These are phyloP conservation scores for Periphyllus acericola DNA, from an alignment of 2,888 invertebrate genomes.

Conservation along the genomic window DNA sequence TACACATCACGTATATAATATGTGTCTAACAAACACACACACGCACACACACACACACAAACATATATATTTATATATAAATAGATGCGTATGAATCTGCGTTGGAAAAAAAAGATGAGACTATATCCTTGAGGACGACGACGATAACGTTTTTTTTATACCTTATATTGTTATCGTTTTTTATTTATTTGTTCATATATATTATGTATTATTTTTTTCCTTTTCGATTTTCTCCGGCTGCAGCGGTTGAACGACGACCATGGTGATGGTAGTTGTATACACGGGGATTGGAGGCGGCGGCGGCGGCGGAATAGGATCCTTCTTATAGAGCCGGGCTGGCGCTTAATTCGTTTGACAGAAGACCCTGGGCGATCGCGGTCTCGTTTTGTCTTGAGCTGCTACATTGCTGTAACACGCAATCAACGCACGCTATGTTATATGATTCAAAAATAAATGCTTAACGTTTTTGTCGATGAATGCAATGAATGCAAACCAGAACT, in stretches of 20 bases:
- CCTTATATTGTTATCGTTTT: background rate
- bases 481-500: too few species aligned
- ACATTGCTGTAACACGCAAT: constrained; percentile 46
- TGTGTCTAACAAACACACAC: too few species aligned
- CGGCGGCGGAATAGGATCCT: background rate
- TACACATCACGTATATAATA: background rate
- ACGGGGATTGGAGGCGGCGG: background rate
- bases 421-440: background rate
- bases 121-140: background rate
- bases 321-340: constrained; percentile 48
- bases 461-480: too few species aligned
- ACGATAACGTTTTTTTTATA: background rate
- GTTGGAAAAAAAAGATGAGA: background rate
- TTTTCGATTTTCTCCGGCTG: background rate
- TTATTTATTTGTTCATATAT: background rate
- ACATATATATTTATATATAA: background rate
- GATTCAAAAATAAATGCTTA: too few species aligned
- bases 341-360: constrained; percentile 54
- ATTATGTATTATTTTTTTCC: background rate
- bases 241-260: background rate
- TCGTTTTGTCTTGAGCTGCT: constrained; percentile 56
- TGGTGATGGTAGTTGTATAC: background rate
- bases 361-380: constrained; percentile 50
- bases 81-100: background rate
- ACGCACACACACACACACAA: background rate